Percentiles rank a stretch among this genome's conserved stretches.
These are phyloP conservation scores for Microplitis deprimator DNA, from an alignment of 2,888 invertebrate species.

Conservation along the genomic window DNA sequence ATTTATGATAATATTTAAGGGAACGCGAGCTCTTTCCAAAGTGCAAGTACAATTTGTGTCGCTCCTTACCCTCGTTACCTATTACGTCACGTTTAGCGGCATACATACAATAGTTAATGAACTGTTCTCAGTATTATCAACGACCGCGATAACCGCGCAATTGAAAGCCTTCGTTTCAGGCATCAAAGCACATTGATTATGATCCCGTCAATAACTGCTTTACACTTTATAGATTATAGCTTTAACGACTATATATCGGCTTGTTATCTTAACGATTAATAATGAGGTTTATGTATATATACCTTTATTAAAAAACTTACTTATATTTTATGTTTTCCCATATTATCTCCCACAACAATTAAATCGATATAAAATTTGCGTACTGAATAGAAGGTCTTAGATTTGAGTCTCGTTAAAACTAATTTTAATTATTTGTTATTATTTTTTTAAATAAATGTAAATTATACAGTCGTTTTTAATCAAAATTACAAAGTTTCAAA, in stretches of 20 bases:
- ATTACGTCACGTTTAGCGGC: not conserved
- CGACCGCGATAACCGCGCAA: not conserved
- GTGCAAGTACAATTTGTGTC: not conserved
- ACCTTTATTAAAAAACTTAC: not conserved
- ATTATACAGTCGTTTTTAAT: not conserved
- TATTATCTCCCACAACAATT: not conserved
- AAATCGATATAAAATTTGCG: too few relatives aligned
- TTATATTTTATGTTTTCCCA: not conserved
- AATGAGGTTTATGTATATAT: not conserved
- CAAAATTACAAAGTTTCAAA: not conserved
- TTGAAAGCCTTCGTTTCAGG: not conserved
- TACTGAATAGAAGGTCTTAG: too few relatives aligned
- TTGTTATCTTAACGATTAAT: not conserved
- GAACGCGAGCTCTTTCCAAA: not conserved
- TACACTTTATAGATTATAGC: not conserved
- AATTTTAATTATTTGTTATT: too few relatives aligned
- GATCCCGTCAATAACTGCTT: not conserved
- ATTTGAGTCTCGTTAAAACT: too few relatives aligned
- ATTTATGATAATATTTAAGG: not conserved
- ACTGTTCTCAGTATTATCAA: not conserved
- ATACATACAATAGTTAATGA: not conserved
- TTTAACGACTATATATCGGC: not conserved
- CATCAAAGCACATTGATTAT: not conserved
- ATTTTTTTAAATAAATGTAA: too few relatives aligned
- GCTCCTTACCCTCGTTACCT: not conserved